phyloP scores from a whole-genome alignment of 2,888 invertebrate genomes.

The Lasioglossum pauxillum region DNA sequence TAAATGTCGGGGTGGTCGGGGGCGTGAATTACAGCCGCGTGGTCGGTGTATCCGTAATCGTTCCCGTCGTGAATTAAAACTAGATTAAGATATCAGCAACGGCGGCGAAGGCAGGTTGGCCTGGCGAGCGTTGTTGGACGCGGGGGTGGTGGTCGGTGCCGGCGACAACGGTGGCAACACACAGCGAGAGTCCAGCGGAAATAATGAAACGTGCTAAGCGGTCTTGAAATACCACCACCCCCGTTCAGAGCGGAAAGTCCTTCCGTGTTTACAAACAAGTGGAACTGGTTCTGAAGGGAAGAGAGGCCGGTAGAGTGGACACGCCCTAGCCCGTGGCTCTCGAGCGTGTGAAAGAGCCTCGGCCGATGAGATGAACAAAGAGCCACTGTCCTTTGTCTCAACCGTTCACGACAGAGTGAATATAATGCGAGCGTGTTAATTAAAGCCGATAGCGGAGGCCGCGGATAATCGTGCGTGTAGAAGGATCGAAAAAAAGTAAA shows the following conservation, averaged over 20 bases:
- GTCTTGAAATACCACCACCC: conserved; percentile 56
- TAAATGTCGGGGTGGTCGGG: conserved; percentile 6
- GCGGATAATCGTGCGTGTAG: conserved; percentile 51
- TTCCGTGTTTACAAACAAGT: conserved; percentile 74
- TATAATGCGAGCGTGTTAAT: conserved; percentile 72
- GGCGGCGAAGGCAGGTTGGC: not conserved
- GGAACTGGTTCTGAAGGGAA: conserved; percentile 71
- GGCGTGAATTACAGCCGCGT: conserved; percentile 50
- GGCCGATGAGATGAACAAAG: conserved; percentile 68
- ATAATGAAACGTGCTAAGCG: conserved; percentile 60
- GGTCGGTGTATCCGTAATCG: conserved; percentile 42
- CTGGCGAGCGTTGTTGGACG: not conserved
- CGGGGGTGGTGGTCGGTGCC: not conserved
- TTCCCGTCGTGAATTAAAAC: conserved; percentile 51
- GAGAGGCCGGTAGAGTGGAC: conserved; percentile 64
- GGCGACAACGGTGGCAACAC: conserved; percentile 31
- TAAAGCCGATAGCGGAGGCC: conserved; percentile 63
- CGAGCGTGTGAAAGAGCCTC: conserved; percentile 72
- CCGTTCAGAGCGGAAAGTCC: conserved; percentile 53
- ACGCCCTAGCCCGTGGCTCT: conserved; percentile 68
- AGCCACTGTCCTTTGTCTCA: conserved; percentile 72
- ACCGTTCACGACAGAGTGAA: conserved; percentile 63
- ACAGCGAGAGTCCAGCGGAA: conserved; percentile 31
- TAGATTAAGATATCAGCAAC: conserved; percentile 51
- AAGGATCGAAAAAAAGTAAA: conserved; percentile 32